Percentiles rank a stretch among this genome's conserved stretches.
Conservation (phyloP, 1,140 invertebrate genomes). For the Hyphantria cunea region DNA sequence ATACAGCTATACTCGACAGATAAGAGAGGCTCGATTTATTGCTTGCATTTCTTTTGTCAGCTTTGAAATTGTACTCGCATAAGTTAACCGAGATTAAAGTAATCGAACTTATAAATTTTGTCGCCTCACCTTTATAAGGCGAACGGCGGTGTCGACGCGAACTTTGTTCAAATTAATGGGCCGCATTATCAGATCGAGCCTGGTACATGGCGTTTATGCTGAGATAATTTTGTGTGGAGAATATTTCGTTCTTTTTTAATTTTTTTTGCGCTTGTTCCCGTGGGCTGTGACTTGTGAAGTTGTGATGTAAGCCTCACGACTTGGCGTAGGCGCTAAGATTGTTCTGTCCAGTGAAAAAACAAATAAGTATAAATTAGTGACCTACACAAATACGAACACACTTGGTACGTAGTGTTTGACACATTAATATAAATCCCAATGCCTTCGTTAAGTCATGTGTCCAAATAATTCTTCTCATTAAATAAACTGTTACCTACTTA, state of each 20-base stretch:
- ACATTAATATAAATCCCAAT: neutral
- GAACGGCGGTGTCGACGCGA: slow-evolving; percentile 75
- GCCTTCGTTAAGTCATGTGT: neutral
- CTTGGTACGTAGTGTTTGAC: slow-evolving; percentile 2
- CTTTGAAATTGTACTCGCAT: slow-evolving; percentile 81
- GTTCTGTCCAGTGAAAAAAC: slow-evolving; percentile 20
- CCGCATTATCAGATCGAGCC: slow-evolving; percentile 77
- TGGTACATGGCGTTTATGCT: slow-evolving; percentile 79
- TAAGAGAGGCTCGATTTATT: slow-evolving; percentile 75
- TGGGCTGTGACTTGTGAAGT: slow-evolving; percentile 31
- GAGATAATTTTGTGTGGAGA: slow-evolving; percentile 76
- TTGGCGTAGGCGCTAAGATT: slow-evolving; percentile 57
- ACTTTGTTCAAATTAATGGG: slow-evolving; percentile 81
- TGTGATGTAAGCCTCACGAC: slow-evolving; percentile 39
- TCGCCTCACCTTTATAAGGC: slow-evolving; percentile 79
- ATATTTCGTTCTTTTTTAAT: slow-evolving; percentile 55
- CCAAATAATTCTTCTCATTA: slow-evolving; percentile 11
- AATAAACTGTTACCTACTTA: slow-evolving; percentile 15
- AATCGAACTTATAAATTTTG: slow-evolving; percentile 82
- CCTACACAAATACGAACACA: slow-evolving; percentile 21
- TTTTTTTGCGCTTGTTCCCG: slow-evolving; percentile 54
- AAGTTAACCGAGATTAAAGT: slow-evolving; percentile 81
- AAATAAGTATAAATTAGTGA: slow-evolving; percentile 29
- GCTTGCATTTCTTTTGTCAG: slow-evolving; percentile 81
- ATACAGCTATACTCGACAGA: slow-evolving; percentile 76